Conservation (phyloP, 2,888 invertebrate genomes). For the Petrophora chlorosata region DNA sequence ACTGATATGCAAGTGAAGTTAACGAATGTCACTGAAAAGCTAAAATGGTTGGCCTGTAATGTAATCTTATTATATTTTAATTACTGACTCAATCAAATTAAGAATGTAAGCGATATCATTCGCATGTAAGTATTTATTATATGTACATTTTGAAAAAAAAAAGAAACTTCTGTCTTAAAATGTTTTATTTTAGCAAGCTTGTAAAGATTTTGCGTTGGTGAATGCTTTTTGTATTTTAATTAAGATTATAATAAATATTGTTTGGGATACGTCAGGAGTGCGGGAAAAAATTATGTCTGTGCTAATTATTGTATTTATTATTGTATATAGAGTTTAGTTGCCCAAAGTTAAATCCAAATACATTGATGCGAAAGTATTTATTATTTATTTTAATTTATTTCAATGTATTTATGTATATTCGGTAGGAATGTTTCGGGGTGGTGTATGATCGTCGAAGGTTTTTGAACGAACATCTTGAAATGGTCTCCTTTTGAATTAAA, state of each 20-base stretch:
- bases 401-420: conserved; percentile 54
- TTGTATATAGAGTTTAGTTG: conserved; percentile 80
- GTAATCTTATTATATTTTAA: conserved; percentile 12
- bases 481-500: conserved; percentile 4
- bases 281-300: conserved; percentile 49
- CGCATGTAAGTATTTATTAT: conserved; percentile 78
- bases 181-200: conserved; percentile 66
- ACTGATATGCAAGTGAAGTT: too few species aligned
- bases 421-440: conserved; percentile 52
- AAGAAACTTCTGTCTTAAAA: conserved; percentile 46
- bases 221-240: conserved; percentile 57
- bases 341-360: conserved; percentile 78
- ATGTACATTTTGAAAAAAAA: conserved; percentile 78
- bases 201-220: conserved; percentile 67
- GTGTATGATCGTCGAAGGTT: conserved; percentile 50
- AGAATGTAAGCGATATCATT: conserved; percentile 51
- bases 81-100: conserved; percentile 34
- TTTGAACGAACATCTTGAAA: conserved; percentile 49
- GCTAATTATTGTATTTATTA: conserved; percentile 55
- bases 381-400: conserved; percentile 51
- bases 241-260: conserved; percentile 34
- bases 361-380: conserved; percentile 61
- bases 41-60: background rate
- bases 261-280: conserved; percentile 35
- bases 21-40: background rate